phyloP scores from a whole-genome alignment of 2,113 vertebrate genomes.

The Prionailurus viverrinus region DNA sequence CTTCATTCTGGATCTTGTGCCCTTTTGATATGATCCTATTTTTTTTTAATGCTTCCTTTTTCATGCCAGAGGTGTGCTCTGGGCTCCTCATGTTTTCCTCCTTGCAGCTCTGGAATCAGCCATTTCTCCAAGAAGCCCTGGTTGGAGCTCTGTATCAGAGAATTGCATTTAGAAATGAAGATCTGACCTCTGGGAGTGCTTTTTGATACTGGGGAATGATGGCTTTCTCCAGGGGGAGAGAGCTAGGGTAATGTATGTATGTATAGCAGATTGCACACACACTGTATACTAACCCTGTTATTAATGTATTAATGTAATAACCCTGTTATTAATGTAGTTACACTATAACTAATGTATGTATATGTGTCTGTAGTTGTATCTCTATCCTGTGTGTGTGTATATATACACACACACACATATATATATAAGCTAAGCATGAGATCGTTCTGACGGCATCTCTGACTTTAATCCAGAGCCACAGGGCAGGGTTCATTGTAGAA shows the following conservation, averaged over 20 bases:
- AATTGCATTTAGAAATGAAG: background rate
- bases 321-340: too few species aligned
- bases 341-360: background rate
- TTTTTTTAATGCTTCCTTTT: background rate
- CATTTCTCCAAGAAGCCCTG: background rate
- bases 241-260: background rate
- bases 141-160: background rate
- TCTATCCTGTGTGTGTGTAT: background rate
- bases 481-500: background rate
- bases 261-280: background rate
- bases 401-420: too few species aligned
- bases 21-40: background rate
- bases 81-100: background rate
- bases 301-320: too few species aligned
- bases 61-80: background rate
- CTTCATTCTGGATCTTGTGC: background rate
- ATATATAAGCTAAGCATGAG: background rate
- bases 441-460: background rate
- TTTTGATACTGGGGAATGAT: background rate
- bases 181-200: background rate
- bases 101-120: background rate
- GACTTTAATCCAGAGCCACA: background rate
- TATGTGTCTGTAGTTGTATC: background rate
- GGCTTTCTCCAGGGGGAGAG: background rate
- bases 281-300: background rate